Evolutionary conservation across 2,888 invertebrate species (phyloP), one percentile per base, ranked within the genome.

Genomic region (Cephus pygmeus): DNA sequence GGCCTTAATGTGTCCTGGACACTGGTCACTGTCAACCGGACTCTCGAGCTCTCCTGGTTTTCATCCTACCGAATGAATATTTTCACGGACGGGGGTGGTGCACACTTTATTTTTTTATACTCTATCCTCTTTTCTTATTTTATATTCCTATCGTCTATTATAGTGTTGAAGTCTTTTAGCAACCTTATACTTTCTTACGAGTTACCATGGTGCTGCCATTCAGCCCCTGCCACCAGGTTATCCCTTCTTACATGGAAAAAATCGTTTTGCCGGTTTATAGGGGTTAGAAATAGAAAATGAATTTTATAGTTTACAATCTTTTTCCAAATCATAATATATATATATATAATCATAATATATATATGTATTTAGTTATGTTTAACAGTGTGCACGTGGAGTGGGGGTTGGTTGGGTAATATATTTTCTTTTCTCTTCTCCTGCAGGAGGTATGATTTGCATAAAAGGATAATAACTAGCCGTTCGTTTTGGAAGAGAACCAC

Each of bases 1-100:
- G 82, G 78, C 82, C 82, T 81, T 84, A 84, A 84, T 84, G 82
- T 81, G 76, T 77, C 78, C 79, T 79, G 80, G 81, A 81, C 82
- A 81, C 81, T 79, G 81, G 76, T 82, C 79, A 82, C 80, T 82
- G 81, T 82, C 82, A 82, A 56, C 81, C 56, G 56, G 23, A 23
- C 23, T 56, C 56, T 56, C 56, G 9, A 23, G 15, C 23, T 6
- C 56, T 23, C 6, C 56, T 56, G 40, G 23, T 56, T 56, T 56
- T 56, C 56, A 56, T 56, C 56, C 56, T 56, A 23, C 23, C 56
- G 1, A 56, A 56, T 2, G 56, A 56, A 23, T 15, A 56, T 23
- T 56, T 56, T 56, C 15, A 56, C 9, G 23, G 23, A 40, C 15
- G 15, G 40, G 15, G 40, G 40, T 40, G 6, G 23, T 56, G 2